phyloP scores from a whole-genome alignment of 1,140 invertebrate genomes.

The Camponotus floridanus region DNA sequence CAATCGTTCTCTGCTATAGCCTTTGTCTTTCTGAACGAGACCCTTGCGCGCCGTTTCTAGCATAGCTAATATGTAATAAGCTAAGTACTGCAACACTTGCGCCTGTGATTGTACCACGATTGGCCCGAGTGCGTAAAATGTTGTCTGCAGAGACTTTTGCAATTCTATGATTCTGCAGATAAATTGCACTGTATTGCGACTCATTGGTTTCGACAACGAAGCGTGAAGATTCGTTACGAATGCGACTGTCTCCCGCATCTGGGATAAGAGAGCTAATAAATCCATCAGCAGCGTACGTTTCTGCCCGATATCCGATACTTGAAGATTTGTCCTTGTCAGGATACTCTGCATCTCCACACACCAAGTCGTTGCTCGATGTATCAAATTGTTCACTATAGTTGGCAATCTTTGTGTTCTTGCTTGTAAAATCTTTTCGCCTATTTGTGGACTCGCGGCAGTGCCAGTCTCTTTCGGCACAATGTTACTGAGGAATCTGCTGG shows the following conservation, averaged over 20 bases:
- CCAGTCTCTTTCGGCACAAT: conserved; percentile 79
- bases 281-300: conserved; percentile 88
- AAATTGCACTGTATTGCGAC: conserved; percentile 91
- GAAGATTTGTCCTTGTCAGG: conserved; percentile 79
- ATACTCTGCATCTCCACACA: conserved; percentile 79
- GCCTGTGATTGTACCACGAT: conserved; percentile 83
- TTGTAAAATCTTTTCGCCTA: conserved; percentile 80
- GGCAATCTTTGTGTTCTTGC: conserved; percentile 76
- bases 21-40: conserved; percentile 86
- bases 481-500: conserved; percentile 90
- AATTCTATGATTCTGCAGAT: conserved; percentile 94
- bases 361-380: conserved; percentile 79
- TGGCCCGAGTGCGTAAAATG: conserved; percentile 84
- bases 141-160: conserved; percentile 92
- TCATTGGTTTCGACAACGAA: conserved; percentile 91
- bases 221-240: conserved; percentile 94
- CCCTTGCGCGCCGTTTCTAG: conserved; percentile 87
- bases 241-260: conserved; percentile 88
- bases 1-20: conserved; percentile 88
- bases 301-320: conserved; percentile 89
- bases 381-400: conserved; percentile 71
- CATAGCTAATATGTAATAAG: conserved; percentile 87
- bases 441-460: conserved; percentile 65
- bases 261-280: conserved; percentile 88
- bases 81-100: conserved; percentile 88